Evolutionary conservation across 2,797 vertebrate genomes (phyloP).

Genomic region (Aldrovandia affinis): DNA sequence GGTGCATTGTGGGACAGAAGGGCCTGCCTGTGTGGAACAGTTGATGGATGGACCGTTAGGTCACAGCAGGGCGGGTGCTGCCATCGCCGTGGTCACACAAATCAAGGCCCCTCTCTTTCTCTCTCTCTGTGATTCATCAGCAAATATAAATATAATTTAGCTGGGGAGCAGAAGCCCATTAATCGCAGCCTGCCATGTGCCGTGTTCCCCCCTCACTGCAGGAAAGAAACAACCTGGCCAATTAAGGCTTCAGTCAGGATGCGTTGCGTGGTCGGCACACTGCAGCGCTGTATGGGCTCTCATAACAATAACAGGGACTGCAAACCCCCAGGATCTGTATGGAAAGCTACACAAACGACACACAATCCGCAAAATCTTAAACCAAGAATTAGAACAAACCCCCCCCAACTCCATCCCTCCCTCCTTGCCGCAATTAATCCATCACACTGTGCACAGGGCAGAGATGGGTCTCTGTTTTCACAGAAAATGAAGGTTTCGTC

Average conservation of each 20-base stretch:
- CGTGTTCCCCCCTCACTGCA: background rate
- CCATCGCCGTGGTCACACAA: background rate
- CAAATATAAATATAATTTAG: constrained; percentile 26
- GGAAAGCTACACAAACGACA: background rate
- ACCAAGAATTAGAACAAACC: background rate
- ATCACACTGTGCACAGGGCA: background rate
- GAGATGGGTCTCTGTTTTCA: background rate
- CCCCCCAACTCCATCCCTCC: background rate
- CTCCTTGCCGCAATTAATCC: constrained; percentile 21
- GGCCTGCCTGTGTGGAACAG: background rate
- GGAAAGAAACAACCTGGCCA: background rate
- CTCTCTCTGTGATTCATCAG: constrained; percentile 7
- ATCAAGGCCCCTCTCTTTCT: background rate
- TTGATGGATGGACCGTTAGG: background rate
- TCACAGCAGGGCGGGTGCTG: background rate
- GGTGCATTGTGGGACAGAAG: background rate
- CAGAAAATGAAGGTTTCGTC: constrained; percentile 3
- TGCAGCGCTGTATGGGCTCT: background rate
- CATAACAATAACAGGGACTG: constrained; percentile 6
- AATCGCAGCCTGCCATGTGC: constrained; percentile 14
- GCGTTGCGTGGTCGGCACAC: background rate
- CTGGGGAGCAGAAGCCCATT: constrained; percentile 14
- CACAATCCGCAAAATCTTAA: background rate
- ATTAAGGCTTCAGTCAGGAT: background rate
- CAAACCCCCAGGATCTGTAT: background rate